Base-by-base conservation (phyloP, 1,140 invertebrate species). In the Papilio aristodemus region DNA sequence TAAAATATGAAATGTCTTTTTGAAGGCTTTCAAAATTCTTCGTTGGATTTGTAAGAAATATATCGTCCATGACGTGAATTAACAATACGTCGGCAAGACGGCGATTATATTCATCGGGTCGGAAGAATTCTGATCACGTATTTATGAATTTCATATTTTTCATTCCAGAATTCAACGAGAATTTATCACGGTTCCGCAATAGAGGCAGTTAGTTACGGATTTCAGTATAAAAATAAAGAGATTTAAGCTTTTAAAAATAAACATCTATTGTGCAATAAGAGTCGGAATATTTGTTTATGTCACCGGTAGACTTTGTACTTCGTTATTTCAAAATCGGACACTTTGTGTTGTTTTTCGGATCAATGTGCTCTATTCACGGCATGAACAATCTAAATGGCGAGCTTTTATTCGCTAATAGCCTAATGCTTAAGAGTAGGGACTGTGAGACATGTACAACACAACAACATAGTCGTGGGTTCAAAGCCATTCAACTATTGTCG, bases 81-180 rank as follows among this genome's bases (percentile, higher is more conserved):
- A 50, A 50, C 43, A 50, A 50, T 8, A 50, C 14, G 10, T 4
- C 43, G 19, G 27, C n/a, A n/a, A n/a, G n/a, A n/a, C 19, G 13
- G 2, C 68, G 32, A 62, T 54, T 62, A 62, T 46, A 60, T 60
- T 22, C 41, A 46, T 54, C 25, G 2, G 27, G 27, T 3, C 27
- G 37, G 25, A 3, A 25, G 67, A 41, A 69, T 60, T 43, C 32
- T 46, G 67, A 69, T 60, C 22, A 57, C 13, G 25, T 38, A 43
- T n/a, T 13, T 68, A 58, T n/a, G 50, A 14, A 37, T 43, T 43
- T 43, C n/a, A 43, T 46, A 46, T 17, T 50, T 50, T 50, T 50
- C 27, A 32, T 32, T 3, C 6, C 27, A 32, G 43, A 50, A 50
- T 50, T 50, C 43, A 50, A 50, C 17, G 19, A 50, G 43, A 50